Conservation (phyloP, 2,113 vertebrate genomes). For the Sinosuthora webbiana region DNA sequence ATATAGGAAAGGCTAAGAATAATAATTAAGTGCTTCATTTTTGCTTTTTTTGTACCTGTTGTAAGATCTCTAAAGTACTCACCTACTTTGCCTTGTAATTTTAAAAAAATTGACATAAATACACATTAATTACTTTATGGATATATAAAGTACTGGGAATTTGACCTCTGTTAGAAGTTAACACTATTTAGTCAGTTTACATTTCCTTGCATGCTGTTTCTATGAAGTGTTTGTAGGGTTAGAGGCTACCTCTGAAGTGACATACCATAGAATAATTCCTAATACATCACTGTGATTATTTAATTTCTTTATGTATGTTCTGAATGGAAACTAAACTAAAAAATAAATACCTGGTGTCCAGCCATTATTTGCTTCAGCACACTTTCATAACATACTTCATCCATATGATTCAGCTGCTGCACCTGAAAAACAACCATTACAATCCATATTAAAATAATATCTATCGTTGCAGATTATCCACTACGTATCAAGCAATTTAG, state of each 20-base stretch:
- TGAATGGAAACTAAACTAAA: constrained; percentile 3
- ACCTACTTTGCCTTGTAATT: background rate
- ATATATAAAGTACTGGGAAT: background rate
- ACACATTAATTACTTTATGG: background rate
- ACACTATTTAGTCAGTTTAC: background rate
- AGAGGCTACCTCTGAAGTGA: background rate
- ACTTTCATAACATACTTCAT: constrained; percentile 95
- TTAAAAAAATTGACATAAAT: background rate
- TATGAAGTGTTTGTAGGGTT: background rate
- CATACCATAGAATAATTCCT: background rate
- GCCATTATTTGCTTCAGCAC: constrained; percentile 92
- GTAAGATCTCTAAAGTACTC: background rate
- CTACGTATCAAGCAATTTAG: background rate
- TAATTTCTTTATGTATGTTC: background rate
- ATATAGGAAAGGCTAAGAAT: background rate
- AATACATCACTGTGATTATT: background rate
- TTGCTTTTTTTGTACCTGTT: background rate
- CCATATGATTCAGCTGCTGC: constrained; percentile 94
- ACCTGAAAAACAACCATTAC: constrained; percentile 72
- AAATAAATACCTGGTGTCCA: constrained; percentile 87
- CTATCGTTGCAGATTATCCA: background rate
- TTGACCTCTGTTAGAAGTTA: background rate
- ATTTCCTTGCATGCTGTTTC: background rate
- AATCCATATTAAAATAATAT: background rate
- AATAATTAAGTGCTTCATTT: background rate